A percentile compares a stretch with the other conserved stretches of the same genome.
Evolutionary conservation across 2,113 vertebrate genomes (phyloP).

Genomic region (Melanotaenia duboulayi): DNA sequence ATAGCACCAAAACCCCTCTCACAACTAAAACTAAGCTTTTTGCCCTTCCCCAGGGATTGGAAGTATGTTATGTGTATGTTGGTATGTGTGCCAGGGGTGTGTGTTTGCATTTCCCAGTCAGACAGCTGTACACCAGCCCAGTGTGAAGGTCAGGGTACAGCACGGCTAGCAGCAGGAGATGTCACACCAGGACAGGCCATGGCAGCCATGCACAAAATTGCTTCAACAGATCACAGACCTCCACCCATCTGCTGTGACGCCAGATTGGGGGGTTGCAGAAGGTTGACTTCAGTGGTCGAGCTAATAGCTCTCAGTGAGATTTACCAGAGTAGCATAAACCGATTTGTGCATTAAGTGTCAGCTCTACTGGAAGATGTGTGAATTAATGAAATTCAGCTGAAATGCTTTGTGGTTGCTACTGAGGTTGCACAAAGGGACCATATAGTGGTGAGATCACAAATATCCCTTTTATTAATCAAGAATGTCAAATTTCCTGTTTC

Average conservation of each 20-base stretch:
- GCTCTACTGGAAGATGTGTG: constrained; percentile 47
- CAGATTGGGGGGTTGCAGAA: constrained; percentile 68
- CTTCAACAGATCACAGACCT: constrained; percentile 85
- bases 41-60: constrained; percentile 48
- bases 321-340: constrained; percentile 56
- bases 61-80: constrained; percentile 30
- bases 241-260: constrained; percentile 81
- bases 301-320: constrained; percentile 79
- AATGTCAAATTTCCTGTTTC: neutral
- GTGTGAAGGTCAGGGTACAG: constrained; percentile 86
- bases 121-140: constrained; percentile 77
- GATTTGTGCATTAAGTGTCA: constrained; percentile 77
- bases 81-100: constrained; percentile 30
- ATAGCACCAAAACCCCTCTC: constrained; percentile 38
- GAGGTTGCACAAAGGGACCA: constrained; percentile 4
- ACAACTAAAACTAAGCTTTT: constrained; percentile 48
- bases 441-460: neutral
- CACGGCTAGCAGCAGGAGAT: constrained; percentile 82
- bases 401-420: constrained; percentile 23
- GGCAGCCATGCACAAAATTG: constrained; percentile 87
- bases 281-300: constrained; percentile 74
- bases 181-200: constrained; percentile 83
- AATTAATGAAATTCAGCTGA: constrained; percentile 39
- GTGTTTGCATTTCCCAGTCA: constrained; percentile 63
- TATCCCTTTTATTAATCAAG: neutral